Evolutionary conservation across 2,888 invertebrate species (phyloP).

Genomic region (Vannuccia rotundouncinata): DNA sequence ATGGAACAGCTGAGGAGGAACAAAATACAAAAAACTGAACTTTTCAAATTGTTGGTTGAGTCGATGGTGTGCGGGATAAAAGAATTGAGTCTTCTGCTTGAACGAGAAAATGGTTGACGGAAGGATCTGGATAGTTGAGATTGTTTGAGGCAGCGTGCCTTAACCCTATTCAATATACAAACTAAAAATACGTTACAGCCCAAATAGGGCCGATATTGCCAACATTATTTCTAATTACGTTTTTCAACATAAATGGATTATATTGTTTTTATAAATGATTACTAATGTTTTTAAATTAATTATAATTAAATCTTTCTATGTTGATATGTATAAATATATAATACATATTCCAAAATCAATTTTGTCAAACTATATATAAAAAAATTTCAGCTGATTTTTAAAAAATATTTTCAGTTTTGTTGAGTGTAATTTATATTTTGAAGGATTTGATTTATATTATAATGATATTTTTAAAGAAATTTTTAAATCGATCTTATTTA

Average conservation of each 20-base stretch:
- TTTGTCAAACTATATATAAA: conserved; percentile 26
- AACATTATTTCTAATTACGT: neutral
- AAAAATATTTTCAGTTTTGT: neutral
- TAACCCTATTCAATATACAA: neutral
- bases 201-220: neutral
- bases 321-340: conserved; percentile 1
- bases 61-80: too few relatives aligned
- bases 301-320: conserved; percentile 20
- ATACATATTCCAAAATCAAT: conserved; percentile 17
- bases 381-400: conserved; percentile 14
- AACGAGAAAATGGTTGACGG: too few relatives aligned
- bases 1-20: too few relatives aligned
- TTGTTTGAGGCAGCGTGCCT: too few relatives aligned
- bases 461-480: neutral
- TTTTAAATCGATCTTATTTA: neutral
- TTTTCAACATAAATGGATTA: conserved; percentile 15
- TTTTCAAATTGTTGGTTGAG: too few relatives aligned
- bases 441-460: conserved; percentile 14
- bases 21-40: too few relatives aligned
- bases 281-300: neutral
- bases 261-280: neutral
- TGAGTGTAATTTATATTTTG: conserved; percentile 11
- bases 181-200: neutral
- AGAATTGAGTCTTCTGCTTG: too few relatives aligned
- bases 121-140: too few relatives aligned